These are phyloP conservation scores for Anolis sagrei DNA, from an alignment of 2,113 vertebrate species.

Conservation along the genomic window DNA sequence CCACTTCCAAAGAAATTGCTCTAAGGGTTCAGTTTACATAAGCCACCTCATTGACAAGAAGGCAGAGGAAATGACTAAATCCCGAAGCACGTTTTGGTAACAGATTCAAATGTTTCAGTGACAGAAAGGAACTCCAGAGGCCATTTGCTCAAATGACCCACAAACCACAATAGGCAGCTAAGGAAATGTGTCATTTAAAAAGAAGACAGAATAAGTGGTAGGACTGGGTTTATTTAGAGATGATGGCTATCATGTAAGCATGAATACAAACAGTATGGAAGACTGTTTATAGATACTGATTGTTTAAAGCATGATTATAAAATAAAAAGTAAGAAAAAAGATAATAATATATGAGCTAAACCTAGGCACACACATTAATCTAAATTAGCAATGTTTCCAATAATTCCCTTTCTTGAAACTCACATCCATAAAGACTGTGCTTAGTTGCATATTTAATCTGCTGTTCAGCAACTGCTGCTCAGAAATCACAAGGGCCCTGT, in stretches of 20 bases:
- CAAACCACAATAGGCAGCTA: background rate
- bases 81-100: background rate
- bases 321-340: background rate
- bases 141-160: background rate
- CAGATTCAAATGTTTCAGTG: background rate
- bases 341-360: background rate
- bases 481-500: background rate
- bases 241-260: background rate
- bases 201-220: background rate
- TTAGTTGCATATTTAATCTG: background rate
- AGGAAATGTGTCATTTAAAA: background rate
- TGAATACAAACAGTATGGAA: background rate
- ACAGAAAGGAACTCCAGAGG: background rate
- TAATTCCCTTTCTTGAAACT: too few species aligned
- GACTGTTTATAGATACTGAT: background rate
- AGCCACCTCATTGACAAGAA: background rate
- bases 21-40: background rate
- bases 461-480: background rate
- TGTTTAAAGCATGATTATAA: background rate
- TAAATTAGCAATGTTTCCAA: too few species aligned
- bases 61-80: background rate
- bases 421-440: background rate
- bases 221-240: background rate
- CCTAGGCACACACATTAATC: too few species aligned
- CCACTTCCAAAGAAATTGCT: background rate